Evolutionary conservation across 1,140 invertebrate genomes (phyloP), one percentile per base, ranked within the genome.

Genomic region (Drosophila sp.): DNA sequence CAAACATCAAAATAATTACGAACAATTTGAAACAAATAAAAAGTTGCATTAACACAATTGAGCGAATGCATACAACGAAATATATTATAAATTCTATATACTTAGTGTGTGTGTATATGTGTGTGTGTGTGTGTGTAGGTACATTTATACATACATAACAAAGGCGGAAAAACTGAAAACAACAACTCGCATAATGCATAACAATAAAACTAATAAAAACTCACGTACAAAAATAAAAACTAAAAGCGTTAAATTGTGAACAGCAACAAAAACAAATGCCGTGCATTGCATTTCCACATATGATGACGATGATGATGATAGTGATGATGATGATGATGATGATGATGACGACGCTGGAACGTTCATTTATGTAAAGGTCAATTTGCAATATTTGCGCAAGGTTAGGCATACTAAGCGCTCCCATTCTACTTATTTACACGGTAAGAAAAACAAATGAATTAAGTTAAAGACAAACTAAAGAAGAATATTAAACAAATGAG

Each of bases 331-430:
- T 29, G 10, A 40, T 25, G 17, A 32, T 41, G 47, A 40, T 23
- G 25, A 10, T 30, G 47, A 25, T 47, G 61, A 67, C 64, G 70
- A 64, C 58, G 57, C 30, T 32, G 65, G 11, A 62, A 71, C 79
- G 79, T 67, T 87, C 83, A 79, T 86, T 82, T 82, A 86, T 86
- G 79, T 83, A 87, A 87, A 86, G 83, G 83, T 86, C 83, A 86
- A 79, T 87, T 87, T 70, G 76, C 72, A 87, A 86, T 86, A 83
- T 87, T 87, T 87, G 79, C 64, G 84, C 83, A 86, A 86, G 83
- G 83, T 86, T 76, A 87, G 83, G 75, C 76, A 66, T 72, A 81
- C 69, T 60, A 11, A 40, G 55, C 17, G 56, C 41, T 58, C 33
- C 23, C 41, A 54, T 56, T 32, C 11, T 63, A 58, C n/a, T 11